phyloP scores from a whole-genome alignment of 2,113 vertebrate genomes.

The Egretta garzetta region DNA sequence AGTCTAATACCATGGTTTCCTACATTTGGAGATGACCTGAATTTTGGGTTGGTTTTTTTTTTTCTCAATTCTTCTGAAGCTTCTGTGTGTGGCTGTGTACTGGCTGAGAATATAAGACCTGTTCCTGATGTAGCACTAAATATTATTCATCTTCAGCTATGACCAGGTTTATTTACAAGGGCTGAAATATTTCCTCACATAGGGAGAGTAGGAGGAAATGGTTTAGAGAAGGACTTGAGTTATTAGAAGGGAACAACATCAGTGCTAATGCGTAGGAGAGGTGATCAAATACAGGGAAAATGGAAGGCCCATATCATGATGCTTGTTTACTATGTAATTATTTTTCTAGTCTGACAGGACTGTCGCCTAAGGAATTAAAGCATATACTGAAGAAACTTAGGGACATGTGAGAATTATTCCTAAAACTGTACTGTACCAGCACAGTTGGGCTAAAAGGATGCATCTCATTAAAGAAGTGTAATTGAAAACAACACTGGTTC shows the following conservation, averaged over 20 bases:
- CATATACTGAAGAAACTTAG: background rate
- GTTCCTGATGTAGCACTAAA: background rate
- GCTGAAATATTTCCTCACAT: background rate
- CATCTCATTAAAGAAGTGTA: background rate
- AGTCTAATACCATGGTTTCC: background rate
- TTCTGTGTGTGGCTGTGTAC: background rate
- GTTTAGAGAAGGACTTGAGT: background rate
- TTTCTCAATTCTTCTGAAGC: background rate
- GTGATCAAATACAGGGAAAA: background rate
- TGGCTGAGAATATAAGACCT: background rate
- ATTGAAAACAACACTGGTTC: background rate
- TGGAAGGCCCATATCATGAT: background rate
- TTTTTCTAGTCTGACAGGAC: constrained; percentile 18
- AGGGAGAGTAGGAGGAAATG: background rate
- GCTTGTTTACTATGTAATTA: background rate
- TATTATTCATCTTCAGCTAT: background rate
- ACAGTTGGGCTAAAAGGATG: background rate
- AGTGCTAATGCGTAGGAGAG: background rate
- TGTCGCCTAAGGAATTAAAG: constrained; percentile 9
- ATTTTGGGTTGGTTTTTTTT: background rate
- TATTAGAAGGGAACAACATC: background rate
- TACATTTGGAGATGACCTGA: background rate
- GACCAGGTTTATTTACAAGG: background rate
- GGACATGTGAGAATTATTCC: background rate
- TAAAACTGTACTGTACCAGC: background rate